A percentile compares a stretch with the other conserved stretches of the same genome.
Evolutionary conservation across 92 coral and sea anemone species (phyloP).

Genomic region (Palythoa grandis): DNA sequence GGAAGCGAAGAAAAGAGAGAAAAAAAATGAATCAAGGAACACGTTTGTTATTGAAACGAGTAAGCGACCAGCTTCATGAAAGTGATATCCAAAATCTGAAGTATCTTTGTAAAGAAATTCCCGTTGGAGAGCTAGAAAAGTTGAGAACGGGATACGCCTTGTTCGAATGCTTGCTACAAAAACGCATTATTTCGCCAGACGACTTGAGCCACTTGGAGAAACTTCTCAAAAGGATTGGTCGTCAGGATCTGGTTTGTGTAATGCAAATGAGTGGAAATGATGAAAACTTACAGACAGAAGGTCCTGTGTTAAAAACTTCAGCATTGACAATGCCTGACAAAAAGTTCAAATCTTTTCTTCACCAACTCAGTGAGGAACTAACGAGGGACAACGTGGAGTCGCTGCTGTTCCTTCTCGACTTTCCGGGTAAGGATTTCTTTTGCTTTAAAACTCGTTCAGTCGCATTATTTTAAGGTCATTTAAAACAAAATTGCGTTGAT

Average conservation of each 20-base stretch:
- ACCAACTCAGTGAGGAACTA: constrained; percentile 77
- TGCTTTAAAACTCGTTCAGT: neutral
- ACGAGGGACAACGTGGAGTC: constrained; percentile 71
- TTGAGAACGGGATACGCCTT: constrained; percentile 48
- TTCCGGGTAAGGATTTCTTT: constrained; percentile 72
- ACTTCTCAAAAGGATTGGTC: constrained; percentile 49
- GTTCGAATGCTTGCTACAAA: constrained; percentile 57
- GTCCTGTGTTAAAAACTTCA: constrained; percentile 38
- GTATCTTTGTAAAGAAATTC: constrained; percentile 69
- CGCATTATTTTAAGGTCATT: neutral
- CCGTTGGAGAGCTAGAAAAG: constrained; percentile 62
- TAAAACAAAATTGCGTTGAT: neutral
- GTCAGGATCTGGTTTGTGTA: constrained; percentile 72
- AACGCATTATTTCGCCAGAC: constrained; percentile 56
- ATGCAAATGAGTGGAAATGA: constrained; percentile 59
- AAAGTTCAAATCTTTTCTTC: constrained; percentile 56
- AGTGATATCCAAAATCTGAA: constrained; percentile 73
- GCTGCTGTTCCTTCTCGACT: constrained; percentile 73
- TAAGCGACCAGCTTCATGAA: constrained; percentile 66
- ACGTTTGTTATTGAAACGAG: constrained; percentile 21
- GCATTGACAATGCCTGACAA: neutral
- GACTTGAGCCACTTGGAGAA: constrained; percentile 54
- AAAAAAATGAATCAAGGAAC: constrained; percentile 21
- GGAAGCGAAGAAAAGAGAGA: neutral
- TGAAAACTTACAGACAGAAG: constrained; percentile 59